phyloP scores from a whole-genome alignment of 1,140 invertebrate species.

The Sminthurides bifidus region DNA sequence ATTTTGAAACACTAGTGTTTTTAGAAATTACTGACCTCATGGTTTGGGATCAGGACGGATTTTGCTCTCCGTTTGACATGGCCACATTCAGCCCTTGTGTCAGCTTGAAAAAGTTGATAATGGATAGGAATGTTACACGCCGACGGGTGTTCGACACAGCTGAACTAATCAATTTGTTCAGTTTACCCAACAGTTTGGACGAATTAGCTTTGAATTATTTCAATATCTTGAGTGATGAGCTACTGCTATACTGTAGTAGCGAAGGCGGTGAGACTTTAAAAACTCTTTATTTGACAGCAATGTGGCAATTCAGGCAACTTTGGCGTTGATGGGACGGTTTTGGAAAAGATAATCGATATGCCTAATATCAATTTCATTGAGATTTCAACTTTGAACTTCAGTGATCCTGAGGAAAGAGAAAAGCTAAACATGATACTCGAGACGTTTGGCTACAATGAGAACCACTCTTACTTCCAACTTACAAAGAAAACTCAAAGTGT shows the following conservation, averaged over 20 bases:
- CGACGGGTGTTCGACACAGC: conserved; percentile 9
- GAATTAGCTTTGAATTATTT: conserved; percentile 29
- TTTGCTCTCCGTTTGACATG: conserved; percentile 10
- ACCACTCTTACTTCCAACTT: conserved; percentile 24
- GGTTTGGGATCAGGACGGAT: conserved; percentile 18
- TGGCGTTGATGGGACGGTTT: conserved; percentile 23
- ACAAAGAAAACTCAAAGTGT: not conserved
- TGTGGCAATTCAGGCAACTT: conserved; percentile 16
- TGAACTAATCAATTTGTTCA: conserved; percentile 24
- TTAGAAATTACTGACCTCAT: conserved; percentile 24
- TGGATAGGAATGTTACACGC: conserved; percentile 16
- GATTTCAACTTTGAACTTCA: conserved; percentile 19
- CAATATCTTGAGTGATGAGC: conserved; percentile 17
- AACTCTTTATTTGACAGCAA: conserved; percentile 19
- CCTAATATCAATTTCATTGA: conserved; percentile 19
- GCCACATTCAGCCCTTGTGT: conserved; percentile 12
- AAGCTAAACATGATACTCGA: conserved; percentile 24
- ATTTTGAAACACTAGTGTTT: conserved; percentile 5
- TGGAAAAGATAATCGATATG: conserved; percentile 18
- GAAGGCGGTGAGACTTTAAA: not conserved
- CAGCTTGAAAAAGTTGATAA: conserved; percentile 15
- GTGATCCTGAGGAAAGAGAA: conserved; percentile 12
- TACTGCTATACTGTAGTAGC: conserved; percentile 11
- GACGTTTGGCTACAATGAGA: conserved; percentile 17
- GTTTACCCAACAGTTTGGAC: conserved; percentile 14